Percentiles rank a stretch among this genome's conserved stretches.
Evolutionary conservation across 1,140 invertebrate species (phyloP).

Genomic region (Melipona quadrifasciata): DNA sequence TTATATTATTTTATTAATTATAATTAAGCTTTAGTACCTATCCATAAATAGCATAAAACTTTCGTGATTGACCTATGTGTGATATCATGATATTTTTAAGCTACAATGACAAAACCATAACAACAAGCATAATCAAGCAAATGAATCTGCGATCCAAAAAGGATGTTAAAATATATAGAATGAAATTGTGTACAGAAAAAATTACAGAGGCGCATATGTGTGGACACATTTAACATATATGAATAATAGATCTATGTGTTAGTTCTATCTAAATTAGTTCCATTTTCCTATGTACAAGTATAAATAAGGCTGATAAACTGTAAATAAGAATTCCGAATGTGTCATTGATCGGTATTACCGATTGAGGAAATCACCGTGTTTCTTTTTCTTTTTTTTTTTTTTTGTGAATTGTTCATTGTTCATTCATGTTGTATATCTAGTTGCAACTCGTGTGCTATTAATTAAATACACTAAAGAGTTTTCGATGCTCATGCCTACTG

Average conservation of each 20-base stretch:
- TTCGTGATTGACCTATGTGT: constrained; percentile 16
- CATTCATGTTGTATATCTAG: constrained; percentile 40
- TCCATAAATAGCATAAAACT: constrained; percentile 14
- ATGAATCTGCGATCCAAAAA: constrained; percentile 23
- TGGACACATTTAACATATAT: constrained; percentile 38
- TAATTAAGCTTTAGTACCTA: constrained; percentile 52
- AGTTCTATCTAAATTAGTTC: constrained; percentile 30
- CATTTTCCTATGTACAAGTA: constrained; percentile 52
- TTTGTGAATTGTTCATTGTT: constrained; percentile 21
- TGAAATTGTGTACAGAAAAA: constrained; percentile 5
- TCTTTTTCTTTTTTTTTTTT: constrained; percentile 11
- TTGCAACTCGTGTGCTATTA: constrained; percentile 43
- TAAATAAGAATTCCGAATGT: constrained; percentile 56
- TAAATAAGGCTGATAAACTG: constrained; percentile 58
- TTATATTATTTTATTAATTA: constrained; percentile 37
- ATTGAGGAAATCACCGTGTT: constrained; percentile 2
- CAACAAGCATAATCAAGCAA: constrained; percentile 44
- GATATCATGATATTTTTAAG: constrained; percentile 6
- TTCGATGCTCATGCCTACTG: constrained; percentile 32
- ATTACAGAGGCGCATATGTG: constrained; percentile 18
- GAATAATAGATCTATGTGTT: constrained; percentile 48
- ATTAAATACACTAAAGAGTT: constrained; percentile 27
- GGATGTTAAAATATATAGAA: constrained; percentile 21
- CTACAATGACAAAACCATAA: constrained; percentile 7
- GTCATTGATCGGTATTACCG: constrained; percentile 16